Evolutionary conservation across 2,888 invertebrate species (phyloP), one percentile per base, ranked within the genome.

Genomic region (Drosophila nr. fundita): DNA sequence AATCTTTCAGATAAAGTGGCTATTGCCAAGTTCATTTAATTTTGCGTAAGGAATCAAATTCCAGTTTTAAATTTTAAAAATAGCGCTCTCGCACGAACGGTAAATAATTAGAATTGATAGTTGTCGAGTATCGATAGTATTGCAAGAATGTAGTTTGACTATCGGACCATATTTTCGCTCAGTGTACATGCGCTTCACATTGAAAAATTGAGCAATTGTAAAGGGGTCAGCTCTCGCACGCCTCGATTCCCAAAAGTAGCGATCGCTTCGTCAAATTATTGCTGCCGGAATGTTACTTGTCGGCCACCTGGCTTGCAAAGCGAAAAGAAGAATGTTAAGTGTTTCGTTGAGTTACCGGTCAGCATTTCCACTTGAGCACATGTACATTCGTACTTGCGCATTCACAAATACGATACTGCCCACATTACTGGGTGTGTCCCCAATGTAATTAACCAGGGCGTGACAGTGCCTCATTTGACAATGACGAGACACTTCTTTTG

Each of bases 281-380:
- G 30, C 53, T 64, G 32, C 36, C 57, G 40, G 24, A 45, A 21
- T 21, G 45, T 7, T 7, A 21, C 1, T 45, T 21, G 42, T 4
- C 21, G 45, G 21, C 11, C 40, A 49, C 30, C 29, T 24, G 24
- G 6, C 21, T 34, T 34, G 15, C 34, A 36, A 29, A 24, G 24
- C 4, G 42, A 24, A 6, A 30, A 40, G 11, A 29, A 54, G 36
- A 49, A 21, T 29, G 21, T 21, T 49, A 45, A 59, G 34, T 30
- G 55, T 24, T 70, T 70, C 71, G 76, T 66, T 60, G 60, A 71
- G 57, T 76, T 67, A 32, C 42, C 49, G 29, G 49, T 55, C 32
- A 15, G 30, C 27, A 38, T 59, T 73, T 59, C 21, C 58, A 54
- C 40, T 53, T 40, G 27, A 38, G n/a, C 38, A 40, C 21, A 29